Evolutionary conservation across 2,888 invertebrate species (phyloP).

Genomic region (Panzeria rudis): DNA sequence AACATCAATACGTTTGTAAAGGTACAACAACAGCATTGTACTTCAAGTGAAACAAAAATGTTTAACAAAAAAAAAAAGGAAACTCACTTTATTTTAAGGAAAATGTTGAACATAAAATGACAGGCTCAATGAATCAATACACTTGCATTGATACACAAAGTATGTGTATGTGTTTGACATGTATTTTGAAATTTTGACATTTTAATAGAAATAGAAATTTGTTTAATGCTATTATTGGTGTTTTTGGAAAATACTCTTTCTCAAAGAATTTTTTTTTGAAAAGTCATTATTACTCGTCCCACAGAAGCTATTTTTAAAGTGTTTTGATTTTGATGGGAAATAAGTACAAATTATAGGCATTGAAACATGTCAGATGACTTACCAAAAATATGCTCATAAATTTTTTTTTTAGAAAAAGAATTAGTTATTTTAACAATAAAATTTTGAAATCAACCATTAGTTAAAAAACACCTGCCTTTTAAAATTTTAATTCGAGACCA

Average conservation of each 20-base stretch:
- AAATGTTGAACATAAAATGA: conserved; percentile 45
- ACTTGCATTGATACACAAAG: not conserved
- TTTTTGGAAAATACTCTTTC: not conserved
- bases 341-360: not conserved
- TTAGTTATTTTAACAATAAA: too few relatives aligned
- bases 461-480: too few relatives aligned
- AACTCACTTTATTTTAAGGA: conserved; percentile 5
- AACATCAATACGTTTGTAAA: conserved; percentile 45
- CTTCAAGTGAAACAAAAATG: conserved; percentile 10
- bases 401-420: not conserved
- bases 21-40: conserved; percentile 22
- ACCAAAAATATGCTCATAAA: not conserved
- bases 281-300: conserved; percentile 39
- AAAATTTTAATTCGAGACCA: too few relatives aligned
- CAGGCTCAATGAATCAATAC: conserved; percentile 47
- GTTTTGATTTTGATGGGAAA: not conserved
- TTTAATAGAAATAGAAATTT: conserved; percentile 44
- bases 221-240: not conserved
- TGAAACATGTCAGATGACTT: not conserved
- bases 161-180: not conserved
- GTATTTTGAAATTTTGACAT: conserved; percentile 46
- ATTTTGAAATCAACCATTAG: too few relatives aligned
- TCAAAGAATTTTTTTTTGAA: conserved; percentile 16
- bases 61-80: conserved; percentile 1
- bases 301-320: conserved; percentile 14